These are phyloP conservation scores for Athalia cordata DNA, from an alignment of 2,888 invertebrate genomes.

Conservation along the genomic window DNA sequence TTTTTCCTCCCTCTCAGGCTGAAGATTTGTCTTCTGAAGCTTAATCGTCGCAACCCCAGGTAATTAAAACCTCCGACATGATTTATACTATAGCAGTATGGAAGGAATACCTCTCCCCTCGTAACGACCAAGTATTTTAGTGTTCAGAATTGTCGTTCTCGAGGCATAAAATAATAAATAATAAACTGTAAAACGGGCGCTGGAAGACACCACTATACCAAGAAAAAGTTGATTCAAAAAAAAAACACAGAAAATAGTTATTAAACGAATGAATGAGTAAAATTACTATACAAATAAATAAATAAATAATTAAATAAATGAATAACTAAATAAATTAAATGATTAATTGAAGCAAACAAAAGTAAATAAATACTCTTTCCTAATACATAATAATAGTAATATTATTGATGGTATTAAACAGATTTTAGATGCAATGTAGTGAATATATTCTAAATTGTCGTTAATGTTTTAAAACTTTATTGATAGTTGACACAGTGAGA, in stretches of 20 bases:
- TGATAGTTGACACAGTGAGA: constrained; percentile 52
- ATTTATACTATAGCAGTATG: constrained; percentile 16
- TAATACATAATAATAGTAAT: constrained; percentile 39
- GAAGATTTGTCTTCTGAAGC: neutral
- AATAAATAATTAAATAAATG: constrained; percentile 20
- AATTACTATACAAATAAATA: neutral
- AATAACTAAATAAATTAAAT: constrained; percentile 16
- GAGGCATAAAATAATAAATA: constrained; percentile 12
- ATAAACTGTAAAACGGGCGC: constrained; percentile 18
- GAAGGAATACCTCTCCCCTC: constrained; percentile 27
- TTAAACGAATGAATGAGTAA: constrained; percentile 23
- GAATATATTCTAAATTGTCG: constrained; percentile 57
- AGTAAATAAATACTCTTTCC: constrained; percentile 41
- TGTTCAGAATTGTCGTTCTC: constrained; percentile 44
- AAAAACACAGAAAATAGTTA: constrained; percentile 4
- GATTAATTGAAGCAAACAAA: constrained; percentile 5
- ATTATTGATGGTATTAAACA: constrained; percentile 47
- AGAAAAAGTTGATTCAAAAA: no score
- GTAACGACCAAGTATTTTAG: constrained; percentile 45
- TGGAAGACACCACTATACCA: constrained; percentile 35
- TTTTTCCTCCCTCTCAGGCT: neutral
- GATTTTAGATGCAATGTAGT: constrained; percentile 45
- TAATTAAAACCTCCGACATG: neutral
- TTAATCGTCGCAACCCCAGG: neutral
- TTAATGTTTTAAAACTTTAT: constrained; percentile 71